Base-by-base conservation (phyloP, 2,888 invertebrate genomes). In the Chymomyza amoena region DNA sequence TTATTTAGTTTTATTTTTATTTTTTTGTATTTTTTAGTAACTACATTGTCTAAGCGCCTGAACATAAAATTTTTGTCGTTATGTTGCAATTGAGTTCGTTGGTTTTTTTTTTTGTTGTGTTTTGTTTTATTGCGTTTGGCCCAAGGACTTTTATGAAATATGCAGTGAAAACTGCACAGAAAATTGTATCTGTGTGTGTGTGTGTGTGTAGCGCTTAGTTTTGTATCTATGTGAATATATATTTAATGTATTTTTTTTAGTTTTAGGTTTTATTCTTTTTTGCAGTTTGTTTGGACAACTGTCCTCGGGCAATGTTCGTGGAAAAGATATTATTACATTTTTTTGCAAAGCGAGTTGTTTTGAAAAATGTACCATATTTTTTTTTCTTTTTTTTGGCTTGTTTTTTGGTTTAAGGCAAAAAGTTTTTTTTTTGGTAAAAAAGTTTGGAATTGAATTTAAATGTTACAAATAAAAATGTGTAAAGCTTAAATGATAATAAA, bases 251-350 rank as follows among this genome's bases (percentile, higher is more conserved):
- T 45, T 45, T 45, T 45, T 45, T 45, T 13, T 45, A 6, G 10
- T 45, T 45, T 45, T 45, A 45, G 39, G 39, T 45, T 45, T 32
- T 45, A 45, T 45, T 45, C 65, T 68, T 68, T 69, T 66, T 62
- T 72, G 77, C 74, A 74, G 54, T 54, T 57, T 74, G 54, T 18
- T 16, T 54, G 16, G 54, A 7, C 54, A 54, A 54, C 54, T 74
- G 57, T 88, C 88, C 82, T 88, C 79, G 74, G 88, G 82, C 88
- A 63, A 32, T 71, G 81, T 78, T 73, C 64, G 73, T 72, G 64
- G 70, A 73, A 73, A 83, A 79, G 79, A 84, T 84, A 72, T 68
- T 67, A 74, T 73, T 74, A 50, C 59, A 67, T 66, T 68, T 75
- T 16, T 67, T 63, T 68, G 73, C 64, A 28, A 32, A 32, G 32